Evolutionary conservation across 1,140 invertebrate genomes (phyloP).

Genomic region (Drosophila subpulchrella): DNA sequence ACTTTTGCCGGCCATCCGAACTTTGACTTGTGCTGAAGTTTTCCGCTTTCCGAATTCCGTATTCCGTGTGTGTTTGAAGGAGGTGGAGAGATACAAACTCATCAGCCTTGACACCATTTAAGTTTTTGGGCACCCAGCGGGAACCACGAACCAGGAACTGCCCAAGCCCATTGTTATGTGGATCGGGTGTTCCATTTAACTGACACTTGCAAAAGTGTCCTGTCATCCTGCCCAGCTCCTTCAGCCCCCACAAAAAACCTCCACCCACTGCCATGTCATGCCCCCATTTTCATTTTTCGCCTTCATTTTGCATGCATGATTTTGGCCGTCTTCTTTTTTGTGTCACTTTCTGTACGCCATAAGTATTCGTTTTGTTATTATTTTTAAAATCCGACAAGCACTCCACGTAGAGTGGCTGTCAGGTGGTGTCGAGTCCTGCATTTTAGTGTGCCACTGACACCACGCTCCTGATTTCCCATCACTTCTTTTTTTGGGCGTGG

Average conservation of each 20-base stretch:
- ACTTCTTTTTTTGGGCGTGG: background rate
- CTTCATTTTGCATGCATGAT: constrained; percentile 75
- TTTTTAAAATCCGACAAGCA: constrained; percentile 76
- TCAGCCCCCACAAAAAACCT: background rate
- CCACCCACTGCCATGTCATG: constrained; percentile 13
- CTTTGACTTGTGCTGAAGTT: constrained; percentile 60
- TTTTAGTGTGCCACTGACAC: constrained; percentile 69
- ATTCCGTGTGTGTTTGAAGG: background rate
- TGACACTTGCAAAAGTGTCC: constrained; percentile 75
- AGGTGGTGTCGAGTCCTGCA: constrained; percentile 70
- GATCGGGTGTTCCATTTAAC: constrained; percentile 52
- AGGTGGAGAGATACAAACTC: constrained; percentile 21
- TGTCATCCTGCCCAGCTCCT: constrained; percentile 52
- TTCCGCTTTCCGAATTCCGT: constrained; percentile 1
- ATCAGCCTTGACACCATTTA: constrained; percentile 76
- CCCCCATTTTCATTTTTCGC: constrained; percentile 42
- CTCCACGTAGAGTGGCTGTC: constrained; percentile 78
- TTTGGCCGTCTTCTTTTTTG: constrained; percentile 33
- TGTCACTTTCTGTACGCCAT: constrained; percentile 28
- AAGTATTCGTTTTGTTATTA: constrained; percentile 53
- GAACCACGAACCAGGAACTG: constrained; percentile 19
- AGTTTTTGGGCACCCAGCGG: constrained; percentile 43
- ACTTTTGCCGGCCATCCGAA: constrained; percentile 56
- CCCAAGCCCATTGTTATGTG: constrained; percentile 32
- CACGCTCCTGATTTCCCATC: constrained; percentile 14